Conservation (phyloP, 2,797 vertebrate genomes). For the Anguilla marmorata region DNA sequence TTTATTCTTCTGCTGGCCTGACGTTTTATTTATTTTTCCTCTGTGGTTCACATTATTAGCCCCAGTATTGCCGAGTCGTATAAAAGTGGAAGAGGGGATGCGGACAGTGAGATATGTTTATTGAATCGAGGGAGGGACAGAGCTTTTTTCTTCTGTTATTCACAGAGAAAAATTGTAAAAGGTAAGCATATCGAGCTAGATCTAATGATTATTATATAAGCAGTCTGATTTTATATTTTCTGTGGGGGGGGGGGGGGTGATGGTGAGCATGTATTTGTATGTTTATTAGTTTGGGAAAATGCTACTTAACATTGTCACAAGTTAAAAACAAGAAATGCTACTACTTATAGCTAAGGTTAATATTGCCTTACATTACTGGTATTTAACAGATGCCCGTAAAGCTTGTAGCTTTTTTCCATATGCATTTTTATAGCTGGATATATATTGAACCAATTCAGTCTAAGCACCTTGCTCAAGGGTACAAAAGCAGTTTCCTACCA, state of each 20-base stretch:
- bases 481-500: neutral
- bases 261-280: neutral
- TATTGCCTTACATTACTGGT: neutral
- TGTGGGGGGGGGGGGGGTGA: slow-evolving; percentile 62
- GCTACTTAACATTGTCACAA: neutral
- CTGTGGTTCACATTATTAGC: slow-evolving; percentile 86
- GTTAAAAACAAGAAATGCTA: neutral
- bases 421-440: neutral
- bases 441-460: neutral
- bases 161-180: slow-evolving; percentile 88
- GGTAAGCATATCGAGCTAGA: slow-evolving; percentile 88
- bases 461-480: neutral
- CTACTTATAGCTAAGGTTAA: neutral
- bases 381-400: neutral
- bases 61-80: slow-evolving; percentile 86
- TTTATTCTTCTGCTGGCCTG: slow-evolving; percentile 65
- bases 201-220: slow-evolving; percentile 86
- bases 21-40: slow-evolving; percentile 77
- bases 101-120: slow-evolving; percentile 72
- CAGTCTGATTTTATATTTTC: slow-evolving; percentile 85
- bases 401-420: no score
- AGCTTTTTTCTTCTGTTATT: slow-evolving; percentile 74
- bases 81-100: slow-evolving; percentile 60
- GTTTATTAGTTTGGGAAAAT: neutral
- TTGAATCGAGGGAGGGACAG: slow-evolving; percentile 78